Conservation (phyloP, 1,140 invertebrate genomes). For the Diorhabda carinulata region DNA sequence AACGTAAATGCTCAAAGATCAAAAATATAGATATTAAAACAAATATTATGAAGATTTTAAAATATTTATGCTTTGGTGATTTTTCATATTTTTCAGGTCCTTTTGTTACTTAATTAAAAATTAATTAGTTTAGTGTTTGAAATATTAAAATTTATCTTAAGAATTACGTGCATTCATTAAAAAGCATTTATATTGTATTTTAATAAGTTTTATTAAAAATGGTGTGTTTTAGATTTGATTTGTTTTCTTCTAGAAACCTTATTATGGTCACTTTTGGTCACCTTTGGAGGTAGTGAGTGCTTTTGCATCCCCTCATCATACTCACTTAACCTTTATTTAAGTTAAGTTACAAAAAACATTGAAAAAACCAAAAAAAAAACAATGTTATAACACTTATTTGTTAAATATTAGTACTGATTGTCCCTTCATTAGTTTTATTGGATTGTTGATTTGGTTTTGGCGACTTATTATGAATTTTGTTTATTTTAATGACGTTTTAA, state of each 20-base stretch:
- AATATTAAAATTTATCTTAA: constrained; percentile 28
- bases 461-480: too few relatives aligned
- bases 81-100: constrained; percentile 13
- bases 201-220: constrained; percentile 47
- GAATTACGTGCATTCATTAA: constrained; percentile 37
- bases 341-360: too few relatives aligned
- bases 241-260: background rate
- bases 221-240: constrained; percentile 41
- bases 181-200: constrained; percentile 45
- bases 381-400: too few relatives aligned
- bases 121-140: constrained; percentile 31
- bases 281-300: too few relatives aligned
- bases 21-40: constrained; percentile 11
- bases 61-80: background rate
- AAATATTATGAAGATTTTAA: constrained; percentile 11
- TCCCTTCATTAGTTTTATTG: too few relatives aligned
- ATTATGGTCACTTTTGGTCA: too few relatives aligned
- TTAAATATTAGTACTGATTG: too few relatives aligned
- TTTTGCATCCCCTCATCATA: too few relatives aligned
- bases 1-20: constrained; percentile 31
- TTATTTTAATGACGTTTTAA: too few relatives aligned
- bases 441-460: too few relatives aligned
- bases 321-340: too few relatives aligned
- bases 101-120: constrained; percentile 35
- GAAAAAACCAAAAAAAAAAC: too few relatives aligned